A percentile compares a stretch with the other conserved stretches of the same genome.
Conservation (phyloP, 2,888 invertebrate species). For the Tricholauxania praeusta region DNA sequence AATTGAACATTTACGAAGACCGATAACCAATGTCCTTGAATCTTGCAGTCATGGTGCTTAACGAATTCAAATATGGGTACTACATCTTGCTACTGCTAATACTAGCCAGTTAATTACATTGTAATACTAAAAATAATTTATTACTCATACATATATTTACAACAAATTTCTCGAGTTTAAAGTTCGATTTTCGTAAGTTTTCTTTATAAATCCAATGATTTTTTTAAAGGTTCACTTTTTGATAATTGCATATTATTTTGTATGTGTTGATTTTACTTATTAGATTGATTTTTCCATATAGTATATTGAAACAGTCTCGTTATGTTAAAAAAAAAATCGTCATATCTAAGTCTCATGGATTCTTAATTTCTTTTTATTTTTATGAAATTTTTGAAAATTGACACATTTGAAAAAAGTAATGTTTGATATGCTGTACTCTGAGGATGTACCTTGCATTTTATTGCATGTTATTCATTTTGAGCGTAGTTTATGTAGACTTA, state of each 20-base stretch:
- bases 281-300: not conserved
- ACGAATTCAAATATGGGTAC: not conserved
- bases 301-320: conserved; percentile 24
- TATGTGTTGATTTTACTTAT: no score
- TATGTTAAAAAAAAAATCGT: not conserved
- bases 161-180: not conserved
- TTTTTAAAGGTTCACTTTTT: no score
- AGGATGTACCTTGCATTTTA: not conserved
- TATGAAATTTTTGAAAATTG: not conserved
- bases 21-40: not conserved
- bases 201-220: no score
- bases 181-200: not conserved
- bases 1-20: not conserved
- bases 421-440: conserved; percentile 32
- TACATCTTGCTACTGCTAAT: not conserved
- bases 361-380: conserved; percentile 1
- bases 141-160: conserved; percentile 5
- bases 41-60: not conserved
- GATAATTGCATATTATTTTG: no score
- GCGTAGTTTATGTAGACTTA: not conserved
- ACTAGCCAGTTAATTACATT: not conserved
- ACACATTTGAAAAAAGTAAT: conserved; percentile 26
- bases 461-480: not conserved
- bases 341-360: conserved; percentile 20
- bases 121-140: not conserved